phyloP scores from a whole-genome alignment of 2,797 vertebrate species.

The Podarcis siculus region DNA sequence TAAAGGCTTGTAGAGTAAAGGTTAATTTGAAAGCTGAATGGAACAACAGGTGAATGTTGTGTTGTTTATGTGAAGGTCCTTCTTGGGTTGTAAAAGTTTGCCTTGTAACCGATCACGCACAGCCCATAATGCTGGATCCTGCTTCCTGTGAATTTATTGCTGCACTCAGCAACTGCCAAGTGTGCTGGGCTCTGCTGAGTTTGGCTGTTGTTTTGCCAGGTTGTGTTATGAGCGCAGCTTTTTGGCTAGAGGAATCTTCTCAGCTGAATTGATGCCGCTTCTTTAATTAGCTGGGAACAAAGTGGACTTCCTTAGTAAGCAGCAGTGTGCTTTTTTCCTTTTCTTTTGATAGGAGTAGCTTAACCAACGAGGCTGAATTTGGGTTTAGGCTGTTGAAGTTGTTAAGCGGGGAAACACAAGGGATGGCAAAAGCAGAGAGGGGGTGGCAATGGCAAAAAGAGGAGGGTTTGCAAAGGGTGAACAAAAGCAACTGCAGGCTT shows the following conservation, averaged over 20 bases:
- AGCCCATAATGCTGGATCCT: fast-evolving
- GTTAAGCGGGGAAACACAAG: not conserved
- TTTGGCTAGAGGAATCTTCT: not conserved
- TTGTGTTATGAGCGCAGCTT: not conserved
- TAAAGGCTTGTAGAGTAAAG: not conserved
- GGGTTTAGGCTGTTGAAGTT: not conserved
- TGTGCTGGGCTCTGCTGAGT: not conserved
- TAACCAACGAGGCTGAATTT: not conserved
- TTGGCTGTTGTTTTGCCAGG: not conserved
- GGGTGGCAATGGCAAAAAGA: fast-evolving
- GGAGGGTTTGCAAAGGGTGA: not conserved
- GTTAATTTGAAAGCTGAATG: not conserved
- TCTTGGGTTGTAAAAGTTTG: not conserved
- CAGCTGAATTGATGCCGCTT: not conserved
- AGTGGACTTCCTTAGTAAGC: not conserved
- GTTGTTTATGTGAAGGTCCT: not conserved
- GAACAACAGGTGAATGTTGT: fast-evolving
- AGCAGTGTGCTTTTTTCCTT: not conserved
- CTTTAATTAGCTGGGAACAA: not conserved
- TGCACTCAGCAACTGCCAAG: not conserved
- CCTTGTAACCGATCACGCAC: not conserved
- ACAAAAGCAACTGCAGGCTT: too few relatives aligned
- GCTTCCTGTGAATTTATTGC: fast-evolving
- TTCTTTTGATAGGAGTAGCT: fast-evolving
- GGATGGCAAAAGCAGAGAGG: too few relatives aligned